Evolutionary conservation across 2,797 vertebrate genomes (phyloP), one percentile per base, ranked within the genome.

Genomic region (Echeneis naucrates): DNA sequence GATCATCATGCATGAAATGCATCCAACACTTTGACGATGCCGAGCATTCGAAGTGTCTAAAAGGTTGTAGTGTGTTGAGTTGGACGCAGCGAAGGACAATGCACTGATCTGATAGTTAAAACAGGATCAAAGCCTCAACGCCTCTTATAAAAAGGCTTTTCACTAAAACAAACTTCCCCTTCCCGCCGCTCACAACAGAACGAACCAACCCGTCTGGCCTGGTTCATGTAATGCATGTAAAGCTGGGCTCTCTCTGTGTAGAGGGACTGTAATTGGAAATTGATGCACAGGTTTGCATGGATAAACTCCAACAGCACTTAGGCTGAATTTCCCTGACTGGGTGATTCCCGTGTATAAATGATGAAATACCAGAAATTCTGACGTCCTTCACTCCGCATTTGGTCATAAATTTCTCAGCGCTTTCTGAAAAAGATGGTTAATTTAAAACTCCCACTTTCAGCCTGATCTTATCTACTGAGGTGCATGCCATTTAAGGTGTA

Each of bases 1-100:
- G 61, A 64, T 61, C 61, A 2, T 76, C 23, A 42, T 78, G 93
- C 93, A 94, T 95, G 5, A 91, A 93, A 94, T 94, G 93, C 92
- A 47, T 80, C 85, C 84, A 91, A 93, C 93, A 94, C 93, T 93
- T 88, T 79, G 67, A 81, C 83, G 87, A 93, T 93, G 93, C 94
- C 5, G 60, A 93, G 93, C 93, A 86, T 94, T 89, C 16, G 4
- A 88, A 92, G 93, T 95, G 93, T 95, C 92, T 95, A 94, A 94
- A 88, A 89, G 62, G 79, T 75, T 65, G 61, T 38, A 11, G 24
- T 27, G 74, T 16, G 48, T 76, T 11, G 17, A 75, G 75, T 68
- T 51, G 68, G 74, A 68, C 55, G 77, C 52, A 72, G 80, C 67
- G 64, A 58, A 77, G 75, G 84, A 85, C 87, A 83, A 87, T 81